Base-by-base conservation (phyloP, 2,888 invertebrate genomes). In the Lasioglossum vierecki region DNA sequence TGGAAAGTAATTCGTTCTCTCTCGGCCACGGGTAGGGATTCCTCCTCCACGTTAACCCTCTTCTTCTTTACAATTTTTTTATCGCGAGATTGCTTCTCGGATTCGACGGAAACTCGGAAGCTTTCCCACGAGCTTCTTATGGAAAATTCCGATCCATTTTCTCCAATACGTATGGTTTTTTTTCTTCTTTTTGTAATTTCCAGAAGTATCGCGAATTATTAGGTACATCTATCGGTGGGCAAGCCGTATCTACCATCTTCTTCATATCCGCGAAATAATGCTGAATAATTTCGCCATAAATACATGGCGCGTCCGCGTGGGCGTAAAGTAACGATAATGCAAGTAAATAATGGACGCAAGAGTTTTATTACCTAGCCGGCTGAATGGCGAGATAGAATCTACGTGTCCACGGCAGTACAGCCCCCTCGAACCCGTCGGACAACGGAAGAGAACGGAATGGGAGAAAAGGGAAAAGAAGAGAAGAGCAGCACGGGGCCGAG, bases 321-420 rank as follows among this genome's bases (percentile, higher is more conserved):
- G 94, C 93, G 94, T 94, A 93, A 94, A 94, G 94, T 94, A 94
- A 94, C 94, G 94, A 94, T 94, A 94, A 94, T 94, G 94, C 94
- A 93, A 94, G 94, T 94, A 94, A 94, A 94, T 94, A 94, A 94
- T 94, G 94, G 94, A 93, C 93, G 92, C 91, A 84, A 92, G 92
- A 94, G 94, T 94, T 94, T 94, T 94, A 94, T 94, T 93, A 94
- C 94, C 94, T 91, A 93, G 94, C 92, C 94, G 93, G 93, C 91
- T 93, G 93, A 94, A 94, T 94, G 93, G 94, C 90, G 90, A 92
- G 93, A 93, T 94, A 94, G 94, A 94, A 94, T 94, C 94, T 94
- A 93, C 93, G 92, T 92, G 92, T 92, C 91, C 91, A 90, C 89
- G 90, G 81, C 80, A 75, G 85, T 88, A 80, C 90, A 87, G 87